Base-by-base conservation (phyloP, 2,797 vertebrate species). In the Lutjanus campechanus region DNA sequence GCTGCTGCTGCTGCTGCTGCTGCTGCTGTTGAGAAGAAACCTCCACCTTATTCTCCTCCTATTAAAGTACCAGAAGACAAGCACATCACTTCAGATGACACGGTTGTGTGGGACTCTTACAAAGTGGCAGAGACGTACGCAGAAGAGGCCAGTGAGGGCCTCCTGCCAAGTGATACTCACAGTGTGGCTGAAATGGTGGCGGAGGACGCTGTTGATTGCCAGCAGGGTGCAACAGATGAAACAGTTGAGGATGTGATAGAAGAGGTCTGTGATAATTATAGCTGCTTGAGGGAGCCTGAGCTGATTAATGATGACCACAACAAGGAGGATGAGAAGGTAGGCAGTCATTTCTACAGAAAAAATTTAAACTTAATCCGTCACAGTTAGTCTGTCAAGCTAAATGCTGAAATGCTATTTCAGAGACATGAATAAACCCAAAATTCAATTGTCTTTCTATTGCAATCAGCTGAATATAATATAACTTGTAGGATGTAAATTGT, bases 241-340 rank as follows among this genome's bases (percentile, higher is more conserved):
- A 2, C 2, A 3, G 13, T n/a, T 3, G 60, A 73, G 19, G 82
- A 81, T 9, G 64, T 53, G 8, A 49, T 11, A 1, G 80, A 80
- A 9, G 81, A 76, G 43, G 61, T 59, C 56, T 7, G 0, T 16
- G 49, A 19, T 59, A 22, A 56, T 6, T 43, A 56, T 1, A 22
- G 43, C 54, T 62, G 56, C 51, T 20, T 44, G 62, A 76, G 13
- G 59, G 78, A 77, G 46, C 25, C 59, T 8, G 72, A 53, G 36
- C 12, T 1, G 10, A 71, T 29, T 17, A 19, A 13, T 20, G 54
- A 54, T 1, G 61, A 73, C 29, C 49, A 49, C 22, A 53, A 47
- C 1, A 11, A 82, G 49, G 79, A 84, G 12, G 65, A 76, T 25
- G 51, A 82, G 25, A 60, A 76, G 83, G 91, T 91, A 54, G 82